Percentiles rank a stretch among this genome's conserved stretches.
These are phyloP conservation scores for Parazoanthus darwini DNA, from an alignment of 92 coral and sea anemone genomes.

Conservation along the genomic window DNA sequence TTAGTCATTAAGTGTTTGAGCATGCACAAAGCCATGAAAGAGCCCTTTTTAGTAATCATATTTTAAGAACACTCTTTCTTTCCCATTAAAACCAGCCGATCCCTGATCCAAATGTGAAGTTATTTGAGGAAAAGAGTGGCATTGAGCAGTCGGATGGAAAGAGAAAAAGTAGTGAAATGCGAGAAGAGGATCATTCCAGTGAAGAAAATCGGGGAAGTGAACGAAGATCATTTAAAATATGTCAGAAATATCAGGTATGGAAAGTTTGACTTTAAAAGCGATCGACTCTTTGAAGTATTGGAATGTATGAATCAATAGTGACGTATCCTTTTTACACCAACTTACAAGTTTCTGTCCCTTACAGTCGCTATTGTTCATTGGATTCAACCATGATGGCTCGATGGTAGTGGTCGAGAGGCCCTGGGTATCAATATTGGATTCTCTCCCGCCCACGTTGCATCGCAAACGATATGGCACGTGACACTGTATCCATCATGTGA, in stretches of 20 bases:
- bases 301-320: background rate
- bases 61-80: background rate
- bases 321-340: background rate
- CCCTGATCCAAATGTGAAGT: slow-evolving; percentile 59
- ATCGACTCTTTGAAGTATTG: background rate
- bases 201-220: background rate
- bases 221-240: slow-evolving; percentile 65
- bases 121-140: slow-evolving; percentile 53
- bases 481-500: background rate
- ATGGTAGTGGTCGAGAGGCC: slow-evolving; percentile 93
- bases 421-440: slow-evolving; percentile 77
- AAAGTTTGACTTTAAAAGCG: background rate
- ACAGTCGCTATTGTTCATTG: slow-evolving; percentile 72
- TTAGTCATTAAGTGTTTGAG: too few relatives aligned
- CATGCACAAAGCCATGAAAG: background rate
- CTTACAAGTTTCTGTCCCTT: background rate
- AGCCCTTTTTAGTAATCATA: background rate
- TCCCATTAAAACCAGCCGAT: slow-evolving; percentile 62
- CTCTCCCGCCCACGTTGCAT: slow-evolving; percentile 81
- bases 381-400: slow-evolving; percentile 67
- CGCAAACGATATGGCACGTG: slow-evolving; percentile 90
- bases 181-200: background rate
- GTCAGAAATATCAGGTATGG: slow-evolving; percentile 76
- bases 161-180: slow-evolving; percentile 39
- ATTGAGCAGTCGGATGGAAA: slow-evolving; percentile 45